Percentiles rank a stretch among this genome's conserved stretches.
Conservation (phyloP, 2,113 vertebrate species). For the Mugil cephalus region DNA sequence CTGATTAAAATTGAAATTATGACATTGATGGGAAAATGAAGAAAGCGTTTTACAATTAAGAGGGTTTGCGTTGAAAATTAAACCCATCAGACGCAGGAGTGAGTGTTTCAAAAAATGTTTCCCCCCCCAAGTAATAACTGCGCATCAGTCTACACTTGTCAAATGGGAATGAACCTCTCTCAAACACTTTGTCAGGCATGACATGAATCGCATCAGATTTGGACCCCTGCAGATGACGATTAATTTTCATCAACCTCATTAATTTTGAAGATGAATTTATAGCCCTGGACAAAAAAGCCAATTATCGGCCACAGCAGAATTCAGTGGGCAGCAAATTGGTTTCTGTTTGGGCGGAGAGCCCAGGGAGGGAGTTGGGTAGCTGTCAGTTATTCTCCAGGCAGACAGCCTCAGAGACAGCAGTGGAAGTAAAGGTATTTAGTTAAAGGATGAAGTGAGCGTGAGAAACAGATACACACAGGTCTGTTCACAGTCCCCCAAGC, state of each 20-base stretch:
- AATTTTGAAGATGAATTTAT: constrained; percentile 82
- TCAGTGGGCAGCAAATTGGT: constrained; percentile 80
- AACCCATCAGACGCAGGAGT: constrained; percentile 33
- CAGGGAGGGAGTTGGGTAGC: constrained; percentile 24
- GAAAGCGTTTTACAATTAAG: constrained; percentile 37
- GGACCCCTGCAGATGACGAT: constrained; percentile 51
- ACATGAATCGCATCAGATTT: constrained; percentile 42
- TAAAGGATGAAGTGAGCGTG: constrained; percentile 25
- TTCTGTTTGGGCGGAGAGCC: constrained; percentile 68
- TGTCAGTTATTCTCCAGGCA: constrained; percentile 38
- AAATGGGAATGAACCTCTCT: constrained; percentile 34
- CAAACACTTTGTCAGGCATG: constrained; percentile 53
- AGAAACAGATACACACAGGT: constrained; percentile 34
- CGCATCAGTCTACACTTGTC: background rate
- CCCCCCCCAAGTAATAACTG: background rate
- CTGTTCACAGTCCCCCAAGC: constrained; percentile 26
- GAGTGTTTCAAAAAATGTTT: background rate
- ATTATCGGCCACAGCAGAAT: constrained; percentile 77
- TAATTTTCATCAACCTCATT: constrained; percentile 81
- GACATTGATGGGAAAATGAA: constrained; percentile 45
- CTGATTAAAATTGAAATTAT: constrained; percentile 58
- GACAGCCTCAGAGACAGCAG: constrained; percentile 21
- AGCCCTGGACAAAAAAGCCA: constrained; percentile 79
- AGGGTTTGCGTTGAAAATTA: constrained; percentile 20
- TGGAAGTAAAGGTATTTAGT: constrained; percentile 41